A percentile compares a stretch with the other conserved stretches of the same genome.
Conservation (phyloP, 1,140 invertebrate genomes). For the Idris sp. region DNA sequence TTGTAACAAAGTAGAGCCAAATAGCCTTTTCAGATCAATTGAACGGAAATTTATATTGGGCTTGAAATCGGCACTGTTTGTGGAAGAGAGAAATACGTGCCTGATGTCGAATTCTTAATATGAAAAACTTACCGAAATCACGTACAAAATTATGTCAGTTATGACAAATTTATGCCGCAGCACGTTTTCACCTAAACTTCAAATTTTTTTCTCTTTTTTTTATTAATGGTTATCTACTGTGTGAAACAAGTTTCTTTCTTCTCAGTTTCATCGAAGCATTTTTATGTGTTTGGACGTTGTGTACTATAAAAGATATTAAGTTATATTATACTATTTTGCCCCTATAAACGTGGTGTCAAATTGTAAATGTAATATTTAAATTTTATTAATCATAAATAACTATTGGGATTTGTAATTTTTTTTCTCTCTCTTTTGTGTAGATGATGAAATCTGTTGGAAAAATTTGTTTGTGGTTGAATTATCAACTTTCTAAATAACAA, state of each 20-base stretch:
- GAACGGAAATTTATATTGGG: slow-evolving; percentile 50
- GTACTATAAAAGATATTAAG: too few species aligned
- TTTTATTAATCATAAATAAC: too few species aligned
- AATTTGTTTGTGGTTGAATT: too few species aligned
- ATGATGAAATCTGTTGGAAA: too few species aligned
- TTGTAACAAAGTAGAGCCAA: slow-evolving; percentile 43
- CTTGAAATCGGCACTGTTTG: slow-evolving; percentile 54
- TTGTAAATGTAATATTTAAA: too few species aligned
- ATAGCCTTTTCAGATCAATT: slow-evolving; percentile 57
- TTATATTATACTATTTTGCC: too few species aligned
- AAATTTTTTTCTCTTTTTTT: slow-evolving; percentile 9
- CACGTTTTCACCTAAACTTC: slow-evolving; percentile 22
- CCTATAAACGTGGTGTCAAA: too few species aligned
- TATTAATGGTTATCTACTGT: not conserved
- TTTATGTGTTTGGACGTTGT: too few species aligned
- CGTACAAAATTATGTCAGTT: slow-evolving; percentile 51
- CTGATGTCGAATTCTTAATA: slow-evolving; percentile 37
- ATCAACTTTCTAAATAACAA: too few species aligned
- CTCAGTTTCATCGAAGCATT: not conserved
- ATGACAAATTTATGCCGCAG: slow-evolving; percentile 43
- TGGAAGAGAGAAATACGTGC: slow-evolving; percentile 52
- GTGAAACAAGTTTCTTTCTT: too few species aligned
- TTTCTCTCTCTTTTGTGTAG: too few species aligned
- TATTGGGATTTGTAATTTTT: too few species aligned
- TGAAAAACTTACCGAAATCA: slow-evolving; percentile 33